Conservation (phyloP, 2,888 invertebrate genomes). For the Papilio demoleus region DNA sequence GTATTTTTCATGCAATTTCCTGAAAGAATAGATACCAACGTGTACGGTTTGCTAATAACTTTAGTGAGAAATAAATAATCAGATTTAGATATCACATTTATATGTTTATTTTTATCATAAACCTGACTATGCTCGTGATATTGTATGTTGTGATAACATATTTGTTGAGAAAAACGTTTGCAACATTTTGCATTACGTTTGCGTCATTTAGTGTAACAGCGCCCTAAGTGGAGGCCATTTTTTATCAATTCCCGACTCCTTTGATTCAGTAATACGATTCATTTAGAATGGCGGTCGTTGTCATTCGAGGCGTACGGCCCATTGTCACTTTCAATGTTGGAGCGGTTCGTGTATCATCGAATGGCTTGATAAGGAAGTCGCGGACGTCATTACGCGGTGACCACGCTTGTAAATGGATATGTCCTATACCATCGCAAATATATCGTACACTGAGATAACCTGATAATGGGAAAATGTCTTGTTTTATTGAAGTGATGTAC, state of each 20-base stretch:
- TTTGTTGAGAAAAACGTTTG: neutral
- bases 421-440: neutral
- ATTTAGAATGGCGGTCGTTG: slow-evolving; percentile 47
- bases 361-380: slow-evolving; percentile 55
- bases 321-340: slow-evolving; percentile 67
- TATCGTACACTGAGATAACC: neutral
- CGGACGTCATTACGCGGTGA: slow-evolving; percentile 47
- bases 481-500: neutral
- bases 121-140: too few relatives aligned
- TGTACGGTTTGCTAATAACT: too few relatives aligned
- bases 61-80: too few relatives aligned
- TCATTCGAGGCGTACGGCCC: slow-evolving; percentile 56
- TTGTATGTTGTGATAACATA: neutral
- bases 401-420: slow-evolving; percentile 28
- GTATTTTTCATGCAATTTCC: too few relatives aligned
- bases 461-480: neutral
- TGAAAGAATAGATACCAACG: too few relatives aligned
- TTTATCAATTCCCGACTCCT: slow-evolving; percentile 24
- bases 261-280: slow-evolving; percentile 28
- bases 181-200: neutral
- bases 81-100: neutral
- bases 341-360: slow-evolving; percentile 49
- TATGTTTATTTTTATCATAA: neutral
- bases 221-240: slow-evolving; percentile 6
- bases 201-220: slow-evolving; percentile 7